Conservation (phyloP, 2,113 vertebrate species). For the Vulpes vulpes region DNA sequence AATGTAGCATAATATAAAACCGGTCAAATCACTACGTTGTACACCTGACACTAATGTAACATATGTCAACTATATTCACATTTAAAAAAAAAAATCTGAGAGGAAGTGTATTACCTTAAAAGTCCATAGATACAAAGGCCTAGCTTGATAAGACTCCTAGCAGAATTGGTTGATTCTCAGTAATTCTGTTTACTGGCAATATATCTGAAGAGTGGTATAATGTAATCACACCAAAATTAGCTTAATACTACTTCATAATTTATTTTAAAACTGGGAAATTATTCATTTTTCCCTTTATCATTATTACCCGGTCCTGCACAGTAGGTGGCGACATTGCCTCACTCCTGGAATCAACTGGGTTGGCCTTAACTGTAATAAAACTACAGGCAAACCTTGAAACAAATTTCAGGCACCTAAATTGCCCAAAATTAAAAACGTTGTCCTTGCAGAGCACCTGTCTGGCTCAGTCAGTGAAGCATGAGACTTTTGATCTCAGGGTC, state of each 20-base stretch:
- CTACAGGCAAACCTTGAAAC: neutral
- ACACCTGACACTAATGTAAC: neutral
- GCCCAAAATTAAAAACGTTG: constrained; percentile 40
- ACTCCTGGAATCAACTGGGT: neutral
- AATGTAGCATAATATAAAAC: neutral
- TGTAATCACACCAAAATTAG: neutral
- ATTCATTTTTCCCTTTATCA: constrained; percentile 9
- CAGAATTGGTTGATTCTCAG: neutral
- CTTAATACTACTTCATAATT: constrained; percentile 27
- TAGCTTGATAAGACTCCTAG: neutral
- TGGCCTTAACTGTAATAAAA: neutral
- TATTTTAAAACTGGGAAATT: neutral
- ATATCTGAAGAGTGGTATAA: neutral
- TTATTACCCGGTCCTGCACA: neutral
- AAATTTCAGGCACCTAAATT: neutral
- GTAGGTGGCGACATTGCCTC: constrained; percentile 68
- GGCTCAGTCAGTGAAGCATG: neutral
- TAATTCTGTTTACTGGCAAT: neutral
- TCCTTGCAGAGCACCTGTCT: neutral
- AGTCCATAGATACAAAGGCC: neutral
- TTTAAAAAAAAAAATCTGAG: neutral
- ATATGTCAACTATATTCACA: neutral
- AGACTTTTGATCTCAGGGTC: neutral
- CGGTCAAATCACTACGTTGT: neutral
- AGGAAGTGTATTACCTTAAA: neutral